Base-by-base conservation (phyloP, 1,140 invertebrate genomes). In the Drosophila malerkotliana region DNA sequence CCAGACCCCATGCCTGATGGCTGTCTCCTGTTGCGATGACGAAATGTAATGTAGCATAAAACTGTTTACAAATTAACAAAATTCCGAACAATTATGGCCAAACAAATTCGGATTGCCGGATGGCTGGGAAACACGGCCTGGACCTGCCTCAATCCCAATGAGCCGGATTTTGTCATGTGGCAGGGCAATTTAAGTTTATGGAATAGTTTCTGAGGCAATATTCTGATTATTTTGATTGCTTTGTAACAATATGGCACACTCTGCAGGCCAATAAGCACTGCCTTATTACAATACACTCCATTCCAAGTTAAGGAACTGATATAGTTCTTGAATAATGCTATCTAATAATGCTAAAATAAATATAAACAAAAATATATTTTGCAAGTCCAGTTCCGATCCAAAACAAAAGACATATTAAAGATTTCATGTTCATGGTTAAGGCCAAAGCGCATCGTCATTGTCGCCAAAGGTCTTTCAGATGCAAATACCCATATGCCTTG, bases 11-110 rank as follows among this genome's bases (percentile, higher is more conserved):
- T 41, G 30, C 30, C 69, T 51, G 69, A 54, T 45, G 57, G 41
- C 47, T 51, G 61, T 72, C 51, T 59, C 55, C 53, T 58, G 34
- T 34, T 72, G 72, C 64, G 79, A 67, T 64, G 72, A 80, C 71
- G 63, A 78, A 73, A 69, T 52, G 64, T 75, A 72, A 72, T 71
- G 79, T 72, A 60, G 51, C 71, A 78, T 85, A 74, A 85, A 82
- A 87, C 51, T 57, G 79, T 49, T 62, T 79, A 83, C 79, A 75
- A 87, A 87, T 87, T 88, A 87, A 87, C 79, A 14, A 88, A 87
- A 87, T 88, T 88, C 83, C 79, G 51, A 75, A 77, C 83, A 87
- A 87, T 87, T 87, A 87, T 88, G 79, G 51, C 48, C 49, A 62
- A 83, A 79, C 55, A 56, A 88, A 64, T 58, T 48, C 45, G 57